Evolutionary conservation across 2,797 vertebrate genomes (phyloP), one percentile per base, ranked within the genome.

Genomic region (Neosilurus hyrtlii): DNA sequence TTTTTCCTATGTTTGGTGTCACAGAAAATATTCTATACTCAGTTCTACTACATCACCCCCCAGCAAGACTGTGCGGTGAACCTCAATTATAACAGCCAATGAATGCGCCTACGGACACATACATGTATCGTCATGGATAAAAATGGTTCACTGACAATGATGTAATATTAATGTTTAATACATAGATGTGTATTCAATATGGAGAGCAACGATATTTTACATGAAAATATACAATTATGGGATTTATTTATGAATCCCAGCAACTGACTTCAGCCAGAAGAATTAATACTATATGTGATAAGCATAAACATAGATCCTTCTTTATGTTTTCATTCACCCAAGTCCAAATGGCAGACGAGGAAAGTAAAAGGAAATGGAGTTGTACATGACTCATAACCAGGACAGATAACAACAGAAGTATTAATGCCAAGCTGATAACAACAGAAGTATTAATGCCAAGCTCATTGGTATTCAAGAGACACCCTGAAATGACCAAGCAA

Each of bases 21-120:
- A 89, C 85, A 90, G 83, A 86, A 91, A 89, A 83, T 22, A 81
- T 90, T 91, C 86, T 71, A 88, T 91, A 88, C 86, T 74, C 37
- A 84, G 35, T 83, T 87, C 63, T 74, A 84, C 61, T 81, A 62
- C 22, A 72, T 86, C 85, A 80, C 81, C 86, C 88, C 82, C 82
- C 83, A 85, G 85, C 85, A 86, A 68, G 83, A 87, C 79, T 83
- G 70, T 78, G 71, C 85, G 71, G 57, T 85, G 30, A 85, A 85
- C 37, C 74, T 79, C 67, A 65, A 26, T 86, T 80, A 82, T 68
- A 20, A n/a, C 57, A 71, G 61, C 10, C n/a, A 52, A 56, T 57
- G 74, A 18, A 9, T 49, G 30, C 8, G 24, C n/a, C 56, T 43
- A 51, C 1, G 9, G 15, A 51, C 56, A 24, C 11, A 26, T 56